These are phyloP conservation scores for Bubo scandiacus DNA, from an alignment of 2,113 vertebrate genomes.

Conservation along the genomic window DNA sequence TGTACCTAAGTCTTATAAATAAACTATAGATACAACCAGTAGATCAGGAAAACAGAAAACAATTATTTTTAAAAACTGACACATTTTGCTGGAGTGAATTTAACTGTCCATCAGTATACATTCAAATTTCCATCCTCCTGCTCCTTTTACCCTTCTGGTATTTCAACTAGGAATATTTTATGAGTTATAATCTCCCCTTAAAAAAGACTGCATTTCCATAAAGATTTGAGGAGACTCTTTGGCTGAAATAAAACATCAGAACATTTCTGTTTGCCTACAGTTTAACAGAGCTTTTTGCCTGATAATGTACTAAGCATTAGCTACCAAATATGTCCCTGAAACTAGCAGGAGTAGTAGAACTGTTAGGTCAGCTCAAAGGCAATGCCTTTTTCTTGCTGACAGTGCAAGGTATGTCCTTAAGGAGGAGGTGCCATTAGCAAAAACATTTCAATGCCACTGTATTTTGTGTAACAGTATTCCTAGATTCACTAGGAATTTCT, in stretches of 20 bases:
- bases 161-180: neutral
- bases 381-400: neutral
- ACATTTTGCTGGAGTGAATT: neutral
- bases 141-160: neutral
- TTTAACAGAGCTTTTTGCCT: neutral
- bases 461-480: neutral
- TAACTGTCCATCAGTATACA: neutral
- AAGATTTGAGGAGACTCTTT: neutral
- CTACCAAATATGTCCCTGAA: neutral
- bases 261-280: neutral
- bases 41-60: constrained; percentile 9
- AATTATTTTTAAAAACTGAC: neutral
- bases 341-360: neutral
- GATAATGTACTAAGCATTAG: neutral
- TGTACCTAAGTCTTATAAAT: neutral
- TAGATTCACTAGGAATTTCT: neutral
- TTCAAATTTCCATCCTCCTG: neutral
- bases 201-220: neutral
- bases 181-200: neutral
- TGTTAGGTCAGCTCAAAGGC: neutral
- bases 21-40: neutral
- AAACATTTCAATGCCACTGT: neutral
- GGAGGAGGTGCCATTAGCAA: neutral
- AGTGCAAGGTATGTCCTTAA: neutral
- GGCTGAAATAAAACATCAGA: neutral